A percentile compares a stretch with the other conserved stretches of the same genome.
These are phyloP conservation scores for Mesocentrotus franciscanus DNA, from an alignment of 53 echinoderm and acorn worm species.

Conservation along the genomic window DNA sequence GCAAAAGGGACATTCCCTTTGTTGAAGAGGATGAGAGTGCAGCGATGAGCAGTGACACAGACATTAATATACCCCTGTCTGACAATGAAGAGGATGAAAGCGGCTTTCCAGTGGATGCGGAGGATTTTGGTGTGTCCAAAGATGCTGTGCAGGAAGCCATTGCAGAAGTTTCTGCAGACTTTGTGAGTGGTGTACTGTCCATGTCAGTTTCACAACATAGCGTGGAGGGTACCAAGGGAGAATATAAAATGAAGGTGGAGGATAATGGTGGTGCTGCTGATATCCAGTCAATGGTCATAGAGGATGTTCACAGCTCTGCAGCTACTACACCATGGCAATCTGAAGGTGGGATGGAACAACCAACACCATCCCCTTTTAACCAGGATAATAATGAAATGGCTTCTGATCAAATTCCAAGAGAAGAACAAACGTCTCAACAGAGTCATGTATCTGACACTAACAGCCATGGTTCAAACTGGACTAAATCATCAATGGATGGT, in stretches of 20 bases:
- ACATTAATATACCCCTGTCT: constrained; percentile 75
- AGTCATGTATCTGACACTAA: neutral
- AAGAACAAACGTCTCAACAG: constrained; percentile 28
- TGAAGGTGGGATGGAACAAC: constrained; percentile 42
- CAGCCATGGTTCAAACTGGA: constrained; percentile 8
- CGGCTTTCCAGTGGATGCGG: neutral
- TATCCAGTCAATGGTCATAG: neutral
- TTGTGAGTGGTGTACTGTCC: constrained; percentile 80
- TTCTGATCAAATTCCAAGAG: constrained; percentile 15
- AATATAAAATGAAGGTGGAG: neutral
- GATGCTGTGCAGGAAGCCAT: constrained; percentile 82
- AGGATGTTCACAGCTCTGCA: constrained; percentile 51
- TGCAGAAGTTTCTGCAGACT: constrained; percentile 83
- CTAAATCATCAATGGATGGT: constrained; percentile 25
- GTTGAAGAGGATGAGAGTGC: constrained; percentile 77
- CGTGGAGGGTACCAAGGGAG: constrained; percentile 51
- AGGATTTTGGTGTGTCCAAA: constrained; percentile 12
- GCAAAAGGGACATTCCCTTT: constrained; percentile 75
- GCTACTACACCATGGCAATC: constrained; percentile 68
- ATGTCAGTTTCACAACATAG: constrained; percentile 84
- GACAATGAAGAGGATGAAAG: constrained; percentile 66
- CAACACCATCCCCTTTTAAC: constrained; percentile 46
- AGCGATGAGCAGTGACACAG: constrained; percentile 85
- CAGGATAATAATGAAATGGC: neutral
- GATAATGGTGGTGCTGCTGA: neutral